Evolutionary conservation across 92 coral and sea anemone species (phyloP).

Genomic region (Blastomussa wellsi): DNA sequence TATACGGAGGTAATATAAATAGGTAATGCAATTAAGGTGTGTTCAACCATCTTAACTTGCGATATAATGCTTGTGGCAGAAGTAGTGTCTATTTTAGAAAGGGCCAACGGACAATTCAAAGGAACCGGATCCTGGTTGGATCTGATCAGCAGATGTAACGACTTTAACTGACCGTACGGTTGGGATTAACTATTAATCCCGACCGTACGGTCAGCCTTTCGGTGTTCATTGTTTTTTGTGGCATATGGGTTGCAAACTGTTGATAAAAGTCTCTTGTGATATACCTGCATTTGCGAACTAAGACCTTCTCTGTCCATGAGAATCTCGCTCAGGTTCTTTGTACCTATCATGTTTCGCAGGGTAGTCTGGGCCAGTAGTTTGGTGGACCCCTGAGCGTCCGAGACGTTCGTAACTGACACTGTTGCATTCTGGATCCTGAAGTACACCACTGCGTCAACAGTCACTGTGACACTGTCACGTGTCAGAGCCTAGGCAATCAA

Average conservation of each 20-base stretch:
- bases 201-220: no score
- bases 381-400: slow-evolving; percentile 87
- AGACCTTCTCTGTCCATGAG: slow-evolving; percentile 82
- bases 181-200: no score
- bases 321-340: slow-evolving; percentile 87
- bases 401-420: slow-evolving; percentile 90
- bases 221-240: no score
- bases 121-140: no score
- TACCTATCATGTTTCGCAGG: slow-evolving; percentile 96
- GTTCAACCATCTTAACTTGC: neutral
- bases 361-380: slow-evolving; percentile 97
- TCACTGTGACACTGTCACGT: slow-evolving; percentile 97
- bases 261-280: no score
- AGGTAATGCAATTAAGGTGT: no score
- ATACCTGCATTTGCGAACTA: slow-evolving; percentile 89
- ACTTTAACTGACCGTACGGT: no score
- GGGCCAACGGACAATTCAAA: no score
- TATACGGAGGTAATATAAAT: no score
- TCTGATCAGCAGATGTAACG: no score
- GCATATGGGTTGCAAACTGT: neutral
- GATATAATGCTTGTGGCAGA: no score
- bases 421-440: slow-evolving; percentile 96
- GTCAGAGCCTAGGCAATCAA: slow-evolving; percentile 76
- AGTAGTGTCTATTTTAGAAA: no score
- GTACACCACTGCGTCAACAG: slow-evolving; percentile 98